Percentiles rank a stretch among this genome's conserved stretches.
These are phyloP conservation scores for Seira ritae DNA, from an alignment of 2,888 invertebrate species.

Conservation along the genomic window DNA sequence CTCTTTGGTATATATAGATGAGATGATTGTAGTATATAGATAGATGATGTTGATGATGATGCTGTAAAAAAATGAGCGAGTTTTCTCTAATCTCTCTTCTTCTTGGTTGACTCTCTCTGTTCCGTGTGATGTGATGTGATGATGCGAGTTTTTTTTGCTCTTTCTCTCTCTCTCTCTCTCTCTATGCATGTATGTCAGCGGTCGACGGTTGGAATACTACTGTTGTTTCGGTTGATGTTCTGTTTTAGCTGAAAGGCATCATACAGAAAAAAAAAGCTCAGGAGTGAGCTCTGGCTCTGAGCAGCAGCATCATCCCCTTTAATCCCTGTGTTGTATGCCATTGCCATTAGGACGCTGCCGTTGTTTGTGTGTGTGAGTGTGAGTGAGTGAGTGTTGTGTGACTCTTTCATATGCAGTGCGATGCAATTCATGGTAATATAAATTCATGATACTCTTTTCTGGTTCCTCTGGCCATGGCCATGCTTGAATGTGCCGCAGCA, in stretches of 20 bases:
- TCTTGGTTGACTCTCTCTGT: slow-evolving; percentile 1
- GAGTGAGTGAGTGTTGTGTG: no score
- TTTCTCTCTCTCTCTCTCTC: background rate
- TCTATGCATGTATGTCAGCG: slow-evolving; percentile 42
- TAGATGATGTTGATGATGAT: background rate
- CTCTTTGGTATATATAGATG: background rate
- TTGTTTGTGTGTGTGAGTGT: no score
- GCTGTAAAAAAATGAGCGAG: slow-evolving; percentile 3
- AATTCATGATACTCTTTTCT: background rate
- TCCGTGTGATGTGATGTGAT: background rate
- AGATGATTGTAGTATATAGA: background rate
- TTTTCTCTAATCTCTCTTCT: slow-evolving; percentile 1
- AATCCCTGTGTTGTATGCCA: slow-evolving; percentile 11
- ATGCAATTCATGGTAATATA: slow-evolving; percentile 11
- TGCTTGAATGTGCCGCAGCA: slow-evolving; percentile 4
- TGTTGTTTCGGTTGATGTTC: slow-evolving; percentile 61
- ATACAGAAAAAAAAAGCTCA: background rate
- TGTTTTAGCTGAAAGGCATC: slow-evolving; percentile 59
- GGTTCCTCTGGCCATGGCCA: background rate
- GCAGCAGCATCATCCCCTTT: background rate
- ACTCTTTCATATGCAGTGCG: slow-evolving; percentile 11
- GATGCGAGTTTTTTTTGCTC: background rate
- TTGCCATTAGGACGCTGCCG: no score
- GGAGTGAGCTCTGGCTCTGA: no score
- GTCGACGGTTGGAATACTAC: slow-evolving; percentile 63